These are phyloP conservation scores for Acrocephalus arundinaceus DNA, from an alignment of 2,113 vertebrate genomes.

Conservation along the genomic window DNA sequence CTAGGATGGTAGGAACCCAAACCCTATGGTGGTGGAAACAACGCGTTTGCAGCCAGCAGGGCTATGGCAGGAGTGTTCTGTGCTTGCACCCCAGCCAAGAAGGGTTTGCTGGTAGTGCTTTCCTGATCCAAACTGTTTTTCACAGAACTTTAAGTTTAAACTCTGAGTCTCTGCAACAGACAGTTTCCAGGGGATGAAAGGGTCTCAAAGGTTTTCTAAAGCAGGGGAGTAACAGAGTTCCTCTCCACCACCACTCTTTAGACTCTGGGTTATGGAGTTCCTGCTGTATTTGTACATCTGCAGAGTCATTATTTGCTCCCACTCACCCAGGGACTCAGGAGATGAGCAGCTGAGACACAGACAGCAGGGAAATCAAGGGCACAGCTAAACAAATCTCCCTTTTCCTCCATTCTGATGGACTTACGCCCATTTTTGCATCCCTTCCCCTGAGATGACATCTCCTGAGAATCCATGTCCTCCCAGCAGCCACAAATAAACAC, in stretches of 20 bases:
- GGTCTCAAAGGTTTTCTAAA: background rate
- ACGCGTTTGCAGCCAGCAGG: background rate
- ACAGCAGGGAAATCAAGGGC: background rate
- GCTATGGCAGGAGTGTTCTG: background rate
- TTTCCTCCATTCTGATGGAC: background rate
- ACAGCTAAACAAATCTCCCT: background rate
- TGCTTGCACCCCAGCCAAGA: background rate
- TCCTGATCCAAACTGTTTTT: background rate
- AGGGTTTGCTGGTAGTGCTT: background rate
- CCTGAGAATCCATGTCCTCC: background rate
- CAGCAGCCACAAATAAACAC: background rate
- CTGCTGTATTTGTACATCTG: background rate
- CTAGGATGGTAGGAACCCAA: background rate
- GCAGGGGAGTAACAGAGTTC: background rate
- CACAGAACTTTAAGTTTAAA: background rate
- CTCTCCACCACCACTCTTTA: background rate
- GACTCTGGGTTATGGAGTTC: background rate
- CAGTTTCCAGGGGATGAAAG: background rate
- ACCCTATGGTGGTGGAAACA: accelerated
- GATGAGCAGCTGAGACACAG: background rate
- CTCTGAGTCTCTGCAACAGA: background rate
- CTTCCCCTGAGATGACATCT: background rate
- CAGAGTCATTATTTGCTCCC: background rate
- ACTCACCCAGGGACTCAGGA: accelerated
- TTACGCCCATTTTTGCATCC: background rate